Conservation (phyloP, 1,140 invertebrate species). For the Plutomurus gul region DNA sequence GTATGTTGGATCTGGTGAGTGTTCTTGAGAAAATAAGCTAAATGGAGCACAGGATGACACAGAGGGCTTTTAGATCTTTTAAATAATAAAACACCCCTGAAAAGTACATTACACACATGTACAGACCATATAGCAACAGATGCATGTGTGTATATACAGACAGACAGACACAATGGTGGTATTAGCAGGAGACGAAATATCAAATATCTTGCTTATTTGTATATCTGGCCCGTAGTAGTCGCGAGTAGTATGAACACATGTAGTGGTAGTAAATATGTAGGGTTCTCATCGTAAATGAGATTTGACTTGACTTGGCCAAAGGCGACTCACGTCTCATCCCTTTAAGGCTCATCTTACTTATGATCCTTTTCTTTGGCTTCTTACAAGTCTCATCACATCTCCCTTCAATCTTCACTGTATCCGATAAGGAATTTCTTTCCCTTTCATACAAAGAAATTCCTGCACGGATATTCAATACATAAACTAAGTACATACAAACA, state of each 20-base stretch:
- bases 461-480: background rate
- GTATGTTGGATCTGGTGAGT: background rate
- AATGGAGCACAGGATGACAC: background rate
- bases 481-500: background rate
- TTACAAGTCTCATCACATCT: conserved; percentile 5
- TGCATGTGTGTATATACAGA: too few relatives aligned
- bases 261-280: background rate
- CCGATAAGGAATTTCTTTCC: background rate
- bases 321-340: background rate
- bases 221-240: too few relatives aligned
- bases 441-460: background rate
- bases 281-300: too few relatives aligned
- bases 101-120: conserved; percentile 15
- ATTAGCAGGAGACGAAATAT: too few relatives aligned
- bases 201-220: too few relatives aligned
- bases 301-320: background rate
- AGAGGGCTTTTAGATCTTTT: conserved; percentile 4
- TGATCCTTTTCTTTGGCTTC: background rate
- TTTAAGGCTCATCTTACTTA: conserved; percentile 18
- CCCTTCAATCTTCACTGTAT: background rate
- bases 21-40: background rate
- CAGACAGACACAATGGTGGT: too few relatives aligned
- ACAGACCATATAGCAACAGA: too few relatives aligned
- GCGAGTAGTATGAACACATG: too few relatives aligned
- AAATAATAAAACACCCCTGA: conserved; percentile 12